Evolutionary conservation across 2,797 vertebrate genomes (phyloP).

Genomic region (Ptychadena robeensis): DNA sequence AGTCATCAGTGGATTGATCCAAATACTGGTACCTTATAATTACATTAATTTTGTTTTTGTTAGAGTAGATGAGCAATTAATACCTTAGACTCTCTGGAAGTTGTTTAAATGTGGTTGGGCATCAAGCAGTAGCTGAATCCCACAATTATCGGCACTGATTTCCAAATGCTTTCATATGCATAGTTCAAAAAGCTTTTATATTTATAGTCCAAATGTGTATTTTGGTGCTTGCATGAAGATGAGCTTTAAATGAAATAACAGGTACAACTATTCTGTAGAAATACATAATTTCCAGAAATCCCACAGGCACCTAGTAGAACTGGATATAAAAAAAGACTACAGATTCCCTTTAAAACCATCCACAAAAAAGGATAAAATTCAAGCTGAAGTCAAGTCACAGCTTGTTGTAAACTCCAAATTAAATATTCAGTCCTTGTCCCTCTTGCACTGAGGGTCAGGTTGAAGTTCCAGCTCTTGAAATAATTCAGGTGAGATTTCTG

Average conservation of each 20-base stretch:
- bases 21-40: too few relatives aligned
- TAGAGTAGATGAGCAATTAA: too few relatives aligned
- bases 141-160: neutral
- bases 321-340: neutral
- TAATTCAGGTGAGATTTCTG: conserved; percentile 53
- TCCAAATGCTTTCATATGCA: neutral
- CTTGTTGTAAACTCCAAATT: conserved; percentile 50
- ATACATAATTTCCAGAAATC: neutral
- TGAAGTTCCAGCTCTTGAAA: conserved; percentile 51
- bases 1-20: too few relatives aligned
- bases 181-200: neutral
- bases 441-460: conserved; percentile 19
- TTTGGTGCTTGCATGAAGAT: neutral
- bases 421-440: conserved; percentile 57
- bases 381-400: conserved; percentile 30
- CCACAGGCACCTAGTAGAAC: neutral
- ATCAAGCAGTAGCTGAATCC: neutral
- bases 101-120: neutral
- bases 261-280: neutral
- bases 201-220: neutral
- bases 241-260: neutral
- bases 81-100: too few relatives aligned
- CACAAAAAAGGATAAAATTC: conserved; percentile 19
- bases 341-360: conserved; percentile 12
- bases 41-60: too few relatives aligned